A percentile compares a stretch with the other conserved stretches of the same genome.
phyloP scores from a whole-genome alignment of 2,888 invertebrate genomes.

The Hedychridium roseum region DNA sequence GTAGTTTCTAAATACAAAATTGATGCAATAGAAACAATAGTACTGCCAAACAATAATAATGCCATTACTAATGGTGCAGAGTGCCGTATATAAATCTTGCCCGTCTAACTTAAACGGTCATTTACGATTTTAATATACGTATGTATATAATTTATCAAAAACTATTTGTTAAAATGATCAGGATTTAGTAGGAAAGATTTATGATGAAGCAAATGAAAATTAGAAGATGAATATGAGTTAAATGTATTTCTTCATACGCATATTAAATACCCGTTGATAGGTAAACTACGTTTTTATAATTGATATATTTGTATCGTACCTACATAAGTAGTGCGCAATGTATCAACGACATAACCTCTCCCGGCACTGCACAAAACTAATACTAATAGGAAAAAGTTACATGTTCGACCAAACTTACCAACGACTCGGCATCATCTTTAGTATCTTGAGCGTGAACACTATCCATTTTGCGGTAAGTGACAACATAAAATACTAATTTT shows the following conservation, averaged over 20 bases:
- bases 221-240: background rate
- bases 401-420: constrained; percentile 21
- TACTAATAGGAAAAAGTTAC: background rate
- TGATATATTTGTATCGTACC: background rate
- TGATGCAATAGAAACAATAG: background rate
- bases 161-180: too few species aligned
- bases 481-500: constrained; percentile 14
- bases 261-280: background rate
- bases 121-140: too few species aligned
- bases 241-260: background rate
- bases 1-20: background rate
- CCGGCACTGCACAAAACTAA: background rate
- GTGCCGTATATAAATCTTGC: too few species aligned
- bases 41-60: background rate
- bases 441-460: constrained; percentile 4
- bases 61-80: too few species aligned
- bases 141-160: too few species aligned
- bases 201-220: too few species aligned
- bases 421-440: background rate
- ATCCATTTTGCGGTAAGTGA: constrained; percentile 23
- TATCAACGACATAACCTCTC: background rate
- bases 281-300: background rate
- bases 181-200: too few species aligned
- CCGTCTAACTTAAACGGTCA: too few species aligned
- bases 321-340: constrained; percentile 2